Percentiles rank a stretch among this genome's conserved stretches.
Evolutionary conservation across 1,140 invertebrate species (phyloP).

Genomic region (Antheraea pernyi): DNA sequence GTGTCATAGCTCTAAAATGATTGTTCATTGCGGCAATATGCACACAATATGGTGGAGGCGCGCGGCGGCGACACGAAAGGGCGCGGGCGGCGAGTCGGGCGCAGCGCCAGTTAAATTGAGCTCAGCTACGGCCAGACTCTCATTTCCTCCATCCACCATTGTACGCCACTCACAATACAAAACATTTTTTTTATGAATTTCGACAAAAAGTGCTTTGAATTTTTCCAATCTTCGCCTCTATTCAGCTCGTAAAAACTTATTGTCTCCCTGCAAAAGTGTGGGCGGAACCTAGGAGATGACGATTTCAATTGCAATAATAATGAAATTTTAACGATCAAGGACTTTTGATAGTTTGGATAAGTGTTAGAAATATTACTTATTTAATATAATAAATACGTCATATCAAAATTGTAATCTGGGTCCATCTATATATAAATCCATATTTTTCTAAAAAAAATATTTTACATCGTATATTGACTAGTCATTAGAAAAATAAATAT

Average conservation of each 20-base stretch:
- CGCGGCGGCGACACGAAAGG: neutral
- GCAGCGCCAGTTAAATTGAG: conserved; percentile 70
- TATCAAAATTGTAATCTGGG: no score
- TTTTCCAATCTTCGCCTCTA: conserved; percentile 77
- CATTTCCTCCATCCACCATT: conserved; percentile 73
- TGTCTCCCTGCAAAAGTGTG: conserved; percentile 55
- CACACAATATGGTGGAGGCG: neutral
- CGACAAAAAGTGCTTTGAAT: conserved; percentile 77
- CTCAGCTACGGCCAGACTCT: conserved; percentile 65
- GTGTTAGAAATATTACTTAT: neutral
- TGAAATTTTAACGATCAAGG: conserved; percentile 39
- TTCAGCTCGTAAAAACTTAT: conserved; percentile 71
- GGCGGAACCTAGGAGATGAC: conserved; percentile 22
- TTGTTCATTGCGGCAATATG: conserved; percentile 14
- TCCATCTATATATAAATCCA: no score
- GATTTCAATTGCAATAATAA: conserved; percentile 30
- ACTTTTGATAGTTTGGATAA: neutral
- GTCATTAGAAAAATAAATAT: no score
- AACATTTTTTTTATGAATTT: conserved; percentile 76
- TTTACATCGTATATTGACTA: no score
- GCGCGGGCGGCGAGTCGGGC: conserved; percentile 16
- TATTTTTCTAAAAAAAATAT: no score
- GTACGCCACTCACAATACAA: conserved; percentile 76
- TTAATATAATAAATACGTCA: neutral
- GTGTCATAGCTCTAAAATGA: conserved; percentile 20